These are phyloP conservation scores for Sciurus vulgaris DNA, from an alignment of 2,797 vertebrate species.

Conservation along the genomic window DNA sequence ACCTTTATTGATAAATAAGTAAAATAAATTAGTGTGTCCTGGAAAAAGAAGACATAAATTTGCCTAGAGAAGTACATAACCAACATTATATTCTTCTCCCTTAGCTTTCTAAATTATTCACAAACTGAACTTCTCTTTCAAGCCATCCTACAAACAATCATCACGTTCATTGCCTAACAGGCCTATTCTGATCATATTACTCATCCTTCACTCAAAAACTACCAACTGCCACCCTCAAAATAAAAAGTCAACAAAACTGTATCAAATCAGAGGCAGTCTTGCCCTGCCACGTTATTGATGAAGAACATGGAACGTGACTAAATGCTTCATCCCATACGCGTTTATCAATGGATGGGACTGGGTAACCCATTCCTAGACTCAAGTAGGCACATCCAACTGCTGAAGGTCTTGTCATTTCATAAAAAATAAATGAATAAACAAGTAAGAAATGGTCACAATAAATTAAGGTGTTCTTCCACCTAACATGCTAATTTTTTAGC, in stretches of 20 bases:
- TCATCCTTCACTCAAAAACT: slow-evolving; percentile 29
- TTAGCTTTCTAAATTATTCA: neutral
- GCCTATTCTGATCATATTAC: neutral
- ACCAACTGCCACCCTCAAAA: slow-evolving; percentile 14
- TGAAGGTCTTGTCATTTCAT: neutral
- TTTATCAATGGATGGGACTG: neutral
- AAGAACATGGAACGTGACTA: neutral
- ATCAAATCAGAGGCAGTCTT: slow-evolving; percentile 3
- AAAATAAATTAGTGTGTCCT: neutral
- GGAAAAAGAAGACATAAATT: slow-evolving; percentile 48
- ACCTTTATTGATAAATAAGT: slow-evolving; percentile 11
- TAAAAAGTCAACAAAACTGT: neutral
- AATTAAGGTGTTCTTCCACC: neutral
- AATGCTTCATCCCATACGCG: neutral
- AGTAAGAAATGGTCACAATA: neutral
- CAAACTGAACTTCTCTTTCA: slow-evolving; percentile 8
- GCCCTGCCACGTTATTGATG: too few species aligned
- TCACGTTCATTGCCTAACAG: neutral
- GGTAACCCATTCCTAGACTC: neutral
- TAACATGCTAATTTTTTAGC: neutral
- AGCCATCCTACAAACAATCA: neutral
- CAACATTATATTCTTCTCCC: neutral
- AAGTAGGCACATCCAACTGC: neutral
- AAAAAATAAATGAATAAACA: neutral
- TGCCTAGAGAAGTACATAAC: neutral